phyloP scores from a whole-genome alignment of 2,113 vertebrate species.

The Bolborhynchus lineola region DNA sequence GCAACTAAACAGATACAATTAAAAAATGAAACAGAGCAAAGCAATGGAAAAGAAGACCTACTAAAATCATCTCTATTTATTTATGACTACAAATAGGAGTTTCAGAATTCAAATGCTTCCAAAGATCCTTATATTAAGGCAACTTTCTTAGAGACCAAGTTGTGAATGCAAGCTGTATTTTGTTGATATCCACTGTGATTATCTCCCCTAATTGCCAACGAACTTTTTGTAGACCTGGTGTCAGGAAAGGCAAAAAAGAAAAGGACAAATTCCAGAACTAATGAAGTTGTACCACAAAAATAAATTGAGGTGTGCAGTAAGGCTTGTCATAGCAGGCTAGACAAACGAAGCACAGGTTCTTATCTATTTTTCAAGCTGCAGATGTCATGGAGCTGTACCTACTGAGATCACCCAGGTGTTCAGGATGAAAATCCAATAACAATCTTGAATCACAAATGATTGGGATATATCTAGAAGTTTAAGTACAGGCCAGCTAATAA shows the following conservation, averaged over 20 bases:
- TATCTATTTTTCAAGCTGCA: not conserved
- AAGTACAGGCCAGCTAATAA: not conserved
- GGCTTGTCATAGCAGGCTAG: not conserved
- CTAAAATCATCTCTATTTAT: not conserved
- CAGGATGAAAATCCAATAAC: not conserved
- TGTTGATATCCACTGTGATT: not conserved
- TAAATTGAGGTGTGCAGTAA: not conserved
- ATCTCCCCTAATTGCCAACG: not conserved
- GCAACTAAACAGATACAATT: accelerated
- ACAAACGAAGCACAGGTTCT: not conserved
- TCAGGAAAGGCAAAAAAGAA: not conserved
- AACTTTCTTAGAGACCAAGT: not conserved
- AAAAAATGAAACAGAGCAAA: not conserved
- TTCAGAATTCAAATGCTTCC: not conserved
- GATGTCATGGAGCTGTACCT: not conserved
- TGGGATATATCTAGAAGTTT: not conserved
- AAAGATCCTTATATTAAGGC: not conserved
- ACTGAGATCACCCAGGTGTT: not conserved
- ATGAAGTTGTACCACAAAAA: not conserved
- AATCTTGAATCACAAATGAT: not conserved
- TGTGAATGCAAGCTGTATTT: not conserved
- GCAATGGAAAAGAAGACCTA: not conserved
- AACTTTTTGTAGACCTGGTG: not conserved
- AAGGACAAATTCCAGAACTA: not conserved
- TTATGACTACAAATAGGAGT: not conserved